Percentiles rank a stretch among this genome's conserved stretches.
These are phyloP conservation scores for Cydia amplana DNA, from an alignment of 1,140 invertebrate genomes.

Conservation along the genomic window DNA sequence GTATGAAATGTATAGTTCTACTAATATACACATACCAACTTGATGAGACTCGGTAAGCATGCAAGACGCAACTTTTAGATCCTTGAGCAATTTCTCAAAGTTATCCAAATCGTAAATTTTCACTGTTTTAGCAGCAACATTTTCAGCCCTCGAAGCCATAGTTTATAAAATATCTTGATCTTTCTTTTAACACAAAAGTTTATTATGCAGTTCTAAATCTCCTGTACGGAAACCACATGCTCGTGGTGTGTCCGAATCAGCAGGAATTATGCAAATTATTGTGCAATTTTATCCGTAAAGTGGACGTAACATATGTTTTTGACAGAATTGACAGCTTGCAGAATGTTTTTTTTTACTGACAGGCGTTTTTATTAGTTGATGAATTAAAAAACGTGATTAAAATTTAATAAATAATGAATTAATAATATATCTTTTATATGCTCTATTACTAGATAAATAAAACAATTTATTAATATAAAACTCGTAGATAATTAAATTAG, in stretches of 20 bases:
- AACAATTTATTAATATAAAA: too few species aligned
- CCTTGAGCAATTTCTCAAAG: constrained; percentile 79
- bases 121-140: constrained; percentile 62
- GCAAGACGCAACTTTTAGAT: constrained; percentile 81
- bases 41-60: constrained; percentile 80
- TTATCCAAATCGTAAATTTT: constrained; percentile 80
- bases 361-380: background rate
- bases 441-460: too few species aligned
- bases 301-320: constrained; percentile 31
- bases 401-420: too few species aligned
- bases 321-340: constrained; percentile 1
- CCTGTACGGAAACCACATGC: background rate
- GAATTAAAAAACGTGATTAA: too few species aligned
- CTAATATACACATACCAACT: constrained; percentile 63
- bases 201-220: background rate
- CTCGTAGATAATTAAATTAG: too few species aligned
- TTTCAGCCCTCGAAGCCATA: constrained; percentile 59
- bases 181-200: background rate
- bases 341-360: background rate
- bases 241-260: background rate
- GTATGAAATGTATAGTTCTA: background rate
- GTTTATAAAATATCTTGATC: background rate
- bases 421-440: too few species aligned
- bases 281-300: constrained; percentile 32
- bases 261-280: constrained; percentile 34